These are phyloP conservation scores for Saguinus midas DNA, from an alignment of 2,113 vertebrate species.

Conservation along the genomic window DNA sequence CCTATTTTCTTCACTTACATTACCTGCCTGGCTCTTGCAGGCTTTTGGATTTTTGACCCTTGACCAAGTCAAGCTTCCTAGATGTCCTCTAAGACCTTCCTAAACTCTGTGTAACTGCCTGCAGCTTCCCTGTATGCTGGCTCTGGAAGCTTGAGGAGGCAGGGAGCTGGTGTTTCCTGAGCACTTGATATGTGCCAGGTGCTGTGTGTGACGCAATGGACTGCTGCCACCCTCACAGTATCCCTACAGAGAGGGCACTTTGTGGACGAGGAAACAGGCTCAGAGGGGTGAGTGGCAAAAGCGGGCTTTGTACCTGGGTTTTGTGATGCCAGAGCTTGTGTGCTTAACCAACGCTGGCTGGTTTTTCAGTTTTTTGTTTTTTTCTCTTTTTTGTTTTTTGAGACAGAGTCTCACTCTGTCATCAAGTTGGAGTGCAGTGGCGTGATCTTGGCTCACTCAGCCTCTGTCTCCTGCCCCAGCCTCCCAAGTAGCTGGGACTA, in stretches of 20 bases:
- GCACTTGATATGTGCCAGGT: not conserved
- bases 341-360: not conserved
- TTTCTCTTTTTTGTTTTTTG: too few relatives aligned
- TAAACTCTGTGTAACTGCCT: not conserved
- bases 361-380: not conserved
- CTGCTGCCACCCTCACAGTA: fast-evolving
- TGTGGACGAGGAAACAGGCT: not conserved
- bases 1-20: not conserved
- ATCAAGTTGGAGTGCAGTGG: too few relatives aligned
- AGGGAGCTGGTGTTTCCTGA: not conserved
- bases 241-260: too few relatives aligned
- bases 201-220: fast-evolving
- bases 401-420: too few relatives aligned
- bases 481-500: too few relatives aligned
- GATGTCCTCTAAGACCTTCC: not conserved
- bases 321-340: not conserved
- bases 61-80: not conserved
- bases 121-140: not conserved
- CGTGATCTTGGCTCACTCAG: too few relatives aligned
- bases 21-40: not conserved
- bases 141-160: not conserved
- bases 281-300: not conserved
- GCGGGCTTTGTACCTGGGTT: not conserved
- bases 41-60: not conserved
- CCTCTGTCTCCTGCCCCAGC: too few relatives aligned